A percentile compares a stretch with the other conserved stretches of the same genome.
Evolutionary conservation across 2,113 vertebrate genomes (phyloP).

Genomic region (Sebastes schlegelii): DNA sequence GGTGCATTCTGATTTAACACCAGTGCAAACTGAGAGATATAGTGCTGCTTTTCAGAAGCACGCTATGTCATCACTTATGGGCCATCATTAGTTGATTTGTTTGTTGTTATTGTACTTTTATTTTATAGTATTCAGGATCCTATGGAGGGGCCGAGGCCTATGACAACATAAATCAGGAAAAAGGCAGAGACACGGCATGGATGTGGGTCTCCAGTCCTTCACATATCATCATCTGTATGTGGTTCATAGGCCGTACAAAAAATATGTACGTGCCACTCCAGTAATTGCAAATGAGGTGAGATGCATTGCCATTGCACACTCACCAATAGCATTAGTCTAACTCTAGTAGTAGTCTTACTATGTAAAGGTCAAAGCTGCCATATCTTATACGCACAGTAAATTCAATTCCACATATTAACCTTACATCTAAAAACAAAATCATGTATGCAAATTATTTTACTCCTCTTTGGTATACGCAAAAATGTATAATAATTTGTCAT

Average conservation of each 20-base stretch:
- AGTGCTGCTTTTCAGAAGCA: neutral
- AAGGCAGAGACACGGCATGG: neutral
- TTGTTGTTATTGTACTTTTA: neutral
- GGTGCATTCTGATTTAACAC: neutral
- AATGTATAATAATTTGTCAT: neutral
- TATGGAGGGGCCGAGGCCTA: neutral
- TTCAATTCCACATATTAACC: no score
- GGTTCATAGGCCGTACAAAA: neutral
- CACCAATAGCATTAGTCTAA: no score
- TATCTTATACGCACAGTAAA: neutral
- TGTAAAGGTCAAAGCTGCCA: neutral
- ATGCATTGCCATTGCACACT: neutral
- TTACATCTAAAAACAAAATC: neutral
- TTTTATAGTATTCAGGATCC: neutral
- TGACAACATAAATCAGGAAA: neutral
- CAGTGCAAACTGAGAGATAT: neutral
- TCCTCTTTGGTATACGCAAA: neutral
- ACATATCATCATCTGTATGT: conserved; percentile 19
- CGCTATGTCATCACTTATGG: neutral
- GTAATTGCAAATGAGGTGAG: neutral
- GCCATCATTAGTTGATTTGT: neutral
- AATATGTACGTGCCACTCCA: neutral
- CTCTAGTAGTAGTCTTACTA: neutral
- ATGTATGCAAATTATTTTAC: neutral
- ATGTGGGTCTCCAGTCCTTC: neutral